Evolutionary conservation across 2,113 vertebrate species (phyloP).

Genomic region (Phaethornis superciliosus): DNA sequence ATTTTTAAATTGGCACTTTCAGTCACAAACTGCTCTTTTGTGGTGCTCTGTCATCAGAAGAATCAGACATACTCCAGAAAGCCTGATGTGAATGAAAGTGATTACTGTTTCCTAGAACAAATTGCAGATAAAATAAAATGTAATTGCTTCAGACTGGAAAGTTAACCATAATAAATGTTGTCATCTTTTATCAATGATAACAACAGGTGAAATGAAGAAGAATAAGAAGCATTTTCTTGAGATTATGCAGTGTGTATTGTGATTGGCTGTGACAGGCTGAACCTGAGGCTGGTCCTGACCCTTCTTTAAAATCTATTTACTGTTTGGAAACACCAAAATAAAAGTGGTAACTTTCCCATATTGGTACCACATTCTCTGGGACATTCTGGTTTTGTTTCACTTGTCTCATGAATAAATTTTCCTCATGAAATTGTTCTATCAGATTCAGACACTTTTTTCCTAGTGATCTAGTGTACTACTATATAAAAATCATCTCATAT

Average conservation of each 20-base stretch:
- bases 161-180: conserved; percentile 49
- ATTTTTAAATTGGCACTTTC: neutral
- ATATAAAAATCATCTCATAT: neutral
- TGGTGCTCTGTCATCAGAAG: neutral
- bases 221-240: neutral
- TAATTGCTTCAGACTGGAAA: conserved; percentile 37
- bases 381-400: neutral
- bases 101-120: conserved; percentile 25
- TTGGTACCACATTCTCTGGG: neutral
- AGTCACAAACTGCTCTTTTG: neutral
- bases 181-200: conserved; percentile 55
- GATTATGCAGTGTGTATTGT: neutral
- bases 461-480: neutral
- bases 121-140: neutral
- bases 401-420: conserved; percentile 15
- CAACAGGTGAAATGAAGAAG: conserved; percentile 47
- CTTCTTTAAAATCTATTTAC: neutral
- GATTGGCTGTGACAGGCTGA: conserved; percentile 32
- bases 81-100: conserved; percentile 15
- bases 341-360: neutral
- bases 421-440: neutral
- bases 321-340: neutral
- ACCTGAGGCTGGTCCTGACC: conserved; percentile 38
- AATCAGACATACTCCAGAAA: neutral
- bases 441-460: neutral